These are phyloP conservation scores for Cryptocheilus praepositus DNA, from an alignment of 2,888 invertebrate genomes.

Conservation along the genomic window DNA sequence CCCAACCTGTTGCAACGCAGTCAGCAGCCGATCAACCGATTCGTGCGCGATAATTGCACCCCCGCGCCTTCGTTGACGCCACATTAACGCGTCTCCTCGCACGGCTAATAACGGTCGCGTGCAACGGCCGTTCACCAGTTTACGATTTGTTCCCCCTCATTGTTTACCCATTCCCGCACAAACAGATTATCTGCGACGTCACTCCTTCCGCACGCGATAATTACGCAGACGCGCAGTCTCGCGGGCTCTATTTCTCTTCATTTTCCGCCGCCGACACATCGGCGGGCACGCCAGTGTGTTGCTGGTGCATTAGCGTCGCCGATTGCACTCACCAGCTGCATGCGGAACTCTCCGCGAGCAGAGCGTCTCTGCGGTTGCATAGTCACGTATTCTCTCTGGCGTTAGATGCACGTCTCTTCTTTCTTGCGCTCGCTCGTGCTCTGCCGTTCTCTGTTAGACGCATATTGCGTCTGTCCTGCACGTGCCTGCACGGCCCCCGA, in stretches of 20 bases:
- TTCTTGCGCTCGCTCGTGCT: slow-evolving; percentile 22
- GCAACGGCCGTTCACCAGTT: too few relatives aligned
- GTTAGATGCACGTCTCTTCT: slow-evolving; percentile 27
- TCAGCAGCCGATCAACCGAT: too few relatives aligned
- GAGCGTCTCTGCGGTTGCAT: slow-evolving; percentile 60
- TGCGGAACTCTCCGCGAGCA: slow-evolving; percentile 56
- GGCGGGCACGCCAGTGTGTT: neutral
- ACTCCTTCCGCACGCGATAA: neutral
- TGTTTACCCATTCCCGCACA: too few relatives aligned
- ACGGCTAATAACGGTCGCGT: too few relatives aligned
- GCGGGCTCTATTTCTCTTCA: neutral
- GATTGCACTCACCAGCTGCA: slow-evolving; percentile 25
- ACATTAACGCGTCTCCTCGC: too few relatives aligned
- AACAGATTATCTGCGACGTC: too few relatives aligned
- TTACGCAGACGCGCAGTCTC: neutral
- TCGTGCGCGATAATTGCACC: too few relatives aligned
- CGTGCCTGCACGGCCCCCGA: too few relatives aligned
- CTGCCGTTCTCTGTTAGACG: slow-evolving; percentile 22
- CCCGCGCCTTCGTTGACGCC: too few relatives aligned
- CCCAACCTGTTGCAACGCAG: too few relatives aligned
- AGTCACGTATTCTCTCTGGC: slow-evolving; percentile 59
- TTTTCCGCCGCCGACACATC: neutral
- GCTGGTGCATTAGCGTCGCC: neutral
- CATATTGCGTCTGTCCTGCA: too few relatives aligned
- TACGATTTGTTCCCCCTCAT: too few relatives aligned